These are phyloP conservation scores for Barbus barbus DNA, from an alignment of 2,113 vertebrate species.

Conservation along the genomic window DNA sequence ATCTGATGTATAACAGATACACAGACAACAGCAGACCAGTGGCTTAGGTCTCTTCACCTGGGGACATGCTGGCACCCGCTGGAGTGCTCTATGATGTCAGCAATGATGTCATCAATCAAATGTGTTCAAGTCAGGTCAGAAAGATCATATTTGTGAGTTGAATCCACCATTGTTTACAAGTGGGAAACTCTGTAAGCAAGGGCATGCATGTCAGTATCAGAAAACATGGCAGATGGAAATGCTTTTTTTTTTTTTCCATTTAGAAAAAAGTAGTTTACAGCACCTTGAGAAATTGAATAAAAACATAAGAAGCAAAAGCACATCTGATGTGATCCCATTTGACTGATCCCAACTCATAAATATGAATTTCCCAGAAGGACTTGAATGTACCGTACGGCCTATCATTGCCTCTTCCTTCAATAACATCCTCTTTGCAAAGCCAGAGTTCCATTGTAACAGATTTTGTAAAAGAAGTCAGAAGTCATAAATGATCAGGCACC, in stretches of 20 bases:
- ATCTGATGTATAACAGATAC: constrained; percentile 66
- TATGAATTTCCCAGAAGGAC: neutral
- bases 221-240: neutral
- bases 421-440: neutral
- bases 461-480: neutral
- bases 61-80: constrained; percentile 53
- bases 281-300: too few relatives aligned
- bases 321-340: neutral
- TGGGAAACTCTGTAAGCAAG: neutral
- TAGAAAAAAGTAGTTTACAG: too few relatives aligned
- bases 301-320: neutral
- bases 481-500: neutral
- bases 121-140: neutral
- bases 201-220: too few relatives aligned
- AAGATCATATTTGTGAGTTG: neutral
- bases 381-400: too few relatives aligned
- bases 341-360: neutral
- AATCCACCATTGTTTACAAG: neutral
- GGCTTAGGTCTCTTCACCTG: constrained; percentile 51
- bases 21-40: neutral
- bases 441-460: neutral
- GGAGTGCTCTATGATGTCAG: constrained; percentile 63
- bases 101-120: constrained; percentile 32
- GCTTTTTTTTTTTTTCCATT: too few relatives aligned
- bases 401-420: neutral